phyloP scores from a whole-genome alignment of 2,113 vertebrate genomes.

The Aegotheles bennettii region DNA sequence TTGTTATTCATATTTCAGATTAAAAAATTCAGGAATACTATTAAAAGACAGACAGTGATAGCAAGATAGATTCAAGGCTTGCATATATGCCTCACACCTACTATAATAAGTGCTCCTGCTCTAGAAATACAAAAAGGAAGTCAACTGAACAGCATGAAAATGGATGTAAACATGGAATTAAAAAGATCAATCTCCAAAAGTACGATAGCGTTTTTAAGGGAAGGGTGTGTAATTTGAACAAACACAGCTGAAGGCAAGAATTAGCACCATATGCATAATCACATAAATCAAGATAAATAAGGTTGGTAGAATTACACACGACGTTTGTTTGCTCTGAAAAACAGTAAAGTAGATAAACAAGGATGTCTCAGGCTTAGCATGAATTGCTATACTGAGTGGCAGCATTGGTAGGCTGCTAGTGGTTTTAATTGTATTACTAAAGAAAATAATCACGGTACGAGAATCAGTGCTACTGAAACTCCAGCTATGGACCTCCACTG shows the following conservation, averaged over 20 bases:
- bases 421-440: not conserved
- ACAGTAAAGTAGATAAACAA: not conserved
- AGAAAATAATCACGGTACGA: not conserved
- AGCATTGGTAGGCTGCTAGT: not conserved
- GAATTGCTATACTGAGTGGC: not conserved
- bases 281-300: conserved; percentile 48
- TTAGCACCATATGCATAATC: conserved; percentile 36
- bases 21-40: conserved; percentile 59
- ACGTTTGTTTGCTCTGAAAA: not conserved
- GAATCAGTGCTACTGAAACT: not conserved
- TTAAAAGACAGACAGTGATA: conserved; percentile 42
- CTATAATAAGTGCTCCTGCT: not conserved
- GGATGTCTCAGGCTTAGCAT: not conserved
- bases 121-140: conserved; percentile 29
- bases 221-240: conserved; percentile 40
- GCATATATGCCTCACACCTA: not conserved
- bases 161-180: conserved; percentile 45
- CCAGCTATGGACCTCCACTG: not conserved
- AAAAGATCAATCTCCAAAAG: conserved; percentile 28
- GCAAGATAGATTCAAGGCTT: conserved; percentile 41
- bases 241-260: conserved; percentile 36
- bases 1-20: conserved; percentile 69
- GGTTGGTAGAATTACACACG: not conserved
- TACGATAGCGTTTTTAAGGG: conserved; percentile 27
- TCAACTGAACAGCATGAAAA: conserved; percentile 37